Base-by-base conservation (phyloP, 1,140 invertebrate genomes). In the Drosophila murphyi region DNA sequence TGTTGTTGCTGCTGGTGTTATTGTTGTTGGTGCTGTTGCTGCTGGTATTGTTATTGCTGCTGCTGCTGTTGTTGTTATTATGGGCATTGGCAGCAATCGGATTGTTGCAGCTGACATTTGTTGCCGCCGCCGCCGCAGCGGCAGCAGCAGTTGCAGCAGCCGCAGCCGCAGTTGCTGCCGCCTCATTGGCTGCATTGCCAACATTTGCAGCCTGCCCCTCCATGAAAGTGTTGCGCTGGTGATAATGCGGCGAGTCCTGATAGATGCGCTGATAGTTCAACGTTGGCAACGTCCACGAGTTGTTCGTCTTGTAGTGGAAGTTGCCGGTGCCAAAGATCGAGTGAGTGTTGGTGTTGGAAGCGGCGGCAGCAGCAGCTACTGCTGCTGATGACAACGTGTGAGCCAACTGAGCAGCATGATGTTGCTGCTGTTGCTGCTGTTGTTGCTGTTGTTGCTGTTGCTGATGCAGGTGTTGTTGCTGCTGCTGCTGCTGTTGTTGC, bases 231-330 rank as follows among this genome's bases (percentile, higher is more conserved):
- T 76, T 82, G 31, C 90, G 87, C 61, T 92, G 91, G 52, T 92
- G 91, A 56, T 92, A 92, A 10, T 88, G 80, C 7, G 79, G 54
- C 47, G 80, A 91, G 31, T 92, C 91, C 72, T 82, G 90, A 55
- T 92, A 92, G 54, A 91, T 76, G 28, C 91, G 70, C 51, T 89
- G 91, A 34, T 92, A 92, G 45, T 69, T 72, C 28, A 92, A 54
- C 5, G 82, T 91, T 3, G 91, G 91, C 69, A 92, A 71, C 3
- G 80, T 91, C 91, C 91, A 92, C 3, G 91, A 91, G 35, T 92
- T 92, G 75, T 92, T 92, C 4, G 89, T 91, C 51, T 90, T 91
- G 65, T 92, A 92, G 68, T 92, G 91, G 55, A 92, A 92, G 69
- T 92, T 92, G 35, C 91, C 91, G 48, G 82, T 91, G 54, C 91